Base-by-base conservation (phyloP, 2,113 vertebrate genomes). In the Maylandia zebra region DNA sequence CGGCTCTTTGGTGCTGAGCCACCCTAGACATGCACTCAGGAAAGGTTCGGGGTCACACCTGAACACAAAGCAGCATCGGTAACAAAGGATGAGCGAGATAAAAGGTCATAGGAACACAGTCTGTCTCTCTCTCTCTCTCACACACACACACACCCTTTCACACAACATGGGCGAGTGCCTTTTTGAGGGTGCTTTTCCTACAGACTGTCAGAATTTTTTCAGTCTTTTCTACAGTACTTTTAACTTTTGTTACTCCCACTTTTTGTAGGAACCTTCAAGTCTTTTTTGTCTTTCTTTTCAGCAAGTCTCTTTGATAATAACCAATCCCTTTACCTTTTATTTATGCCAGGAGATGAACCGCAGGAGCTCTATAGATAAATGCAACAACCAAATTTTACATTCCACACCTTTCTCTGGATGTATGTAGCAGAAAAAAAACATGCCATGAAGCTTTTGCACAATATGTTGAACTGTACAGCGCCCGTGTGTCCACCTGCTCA, bases 211-310 rank as follows among this genome's bases (percentile, higher is more conserved):
- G 61, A 91, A 83, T 83, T 55, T 91, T 87, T 89, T 89, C 86
- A 52, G 56, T 76, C 55, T 95, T 96, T 97, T 96, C 88, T 96
- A 95, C 91, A 86, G 78, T 90, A 84, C 89, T 96, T 96, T 91
- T 94, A 95, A 92, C 94, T 92, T 95, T 96, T 96, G 94, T 96
- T 96, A 96, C 90, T 90, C 85, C 84, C 88, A 81, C 89, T 89
- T 97, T 96, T 96, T 96, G 86, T 92, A 95, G 89, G 50, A 89
- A 83, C 32, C 13, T 86, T 89, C 81, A 66, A 79, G 61, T 71
- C 53, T 83, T 87, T 66, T 84, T 90, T 89, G 84, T 93, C 81
- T 94, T 95, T 94, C 86, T 93, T 92, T 93, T 56, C 89, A 88
- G 95, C 81, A 84, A 93, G 86, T 89, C 86, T 93, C 85, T 94